Base-by-base conservation (phyloP, 2,113 vertebrate genomes). In the Meles meles region DNA sequence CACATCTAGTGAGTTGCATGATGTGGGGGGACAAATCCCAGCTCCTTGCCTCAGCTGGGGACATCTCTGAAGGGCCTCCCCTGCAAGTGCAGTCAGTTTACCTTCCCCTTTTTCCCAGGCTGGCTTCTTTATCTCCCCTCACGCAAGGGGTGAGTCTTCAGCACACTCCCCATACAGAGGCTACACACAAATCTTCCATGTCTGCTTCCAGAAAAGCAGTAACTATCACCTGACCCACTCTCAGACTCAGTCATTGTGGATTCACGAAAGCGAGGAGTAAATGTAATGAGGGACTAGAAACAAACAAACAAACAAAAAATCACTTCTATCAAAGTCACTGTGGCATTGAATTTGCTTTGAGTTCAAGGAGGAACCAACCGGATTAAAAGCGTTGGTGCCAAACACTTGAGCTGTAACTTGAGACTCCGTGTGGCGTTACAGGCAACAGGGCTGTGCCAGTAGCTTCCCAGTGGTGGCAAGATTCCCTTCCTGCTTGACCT, bases 151-250 rank as follows among this genome's bases (percentile, higher is more conserved):
- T 15, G 23, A 18, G 12, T 59, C 29, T 49, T 61, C 11, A 42
- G 14, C 55, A 0, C 14, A 31, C 12, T 4, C 6, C 14, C 6
- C 14, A 1, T 34, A 3, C 1, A n/a, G 1, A 76, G 14, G 8
- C 17, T 91, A 57, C 18, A 52, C 2, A 65, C 42, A 47, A 21
- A 67, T 13, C 71, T 87, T 88, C 12, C 55, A 13, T 69, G 15
- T 25, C 47, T 83, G 5, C 71, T 65, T 71, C 71, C 29, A 29
- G 18, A 72, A 59, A 71, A 55, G 1, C 12, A 77, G 27, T 11
- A 88, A 29, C 1, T n/a, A 12, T 15, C 23, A 44, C 61, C 17
- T 57, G 63, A 29, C 5, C 17, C 29, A 63, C 65, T 8, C 44
- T 81, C 34, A 55, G 44, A 90, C 67, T 61, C 34, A 14, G 1